Evolutionary conservation across 2,113 vertebrate genomes (phyloP), one percentile per base, ranked within the genome.

Genomic region (Channa argus): DNA sequence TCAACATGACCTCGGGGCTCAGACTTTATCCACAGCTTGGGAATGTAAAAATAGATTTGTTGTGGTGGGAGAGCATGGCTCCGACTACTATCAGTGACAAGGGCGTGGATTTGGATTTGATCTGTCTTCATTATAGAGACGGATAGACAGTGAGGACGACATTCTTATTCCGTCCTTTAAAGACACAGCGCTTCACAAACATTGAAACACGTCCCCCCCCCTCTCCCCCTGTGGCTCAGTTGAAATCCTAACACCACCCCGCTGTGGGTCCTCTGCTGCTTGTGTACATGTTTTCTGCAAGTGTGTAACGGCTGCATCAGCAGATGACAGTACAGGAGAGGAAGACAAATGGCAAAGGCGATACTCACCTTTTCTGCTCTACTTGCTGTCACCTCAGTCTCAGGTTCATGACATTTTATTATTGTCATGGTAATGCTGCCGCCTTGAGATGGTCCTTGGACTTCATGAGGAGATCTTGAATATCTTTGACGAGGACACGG

Each of bases 1-100:
- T 74, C 63, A 53, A 50, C 67, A 14, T 74, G 65, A 87, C 76
- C 88, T 61, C 49, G 7, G 63, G 75, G 49, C 54, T 49, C 7
- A 3, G 60, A 75, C 73, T 72, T 71, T 50, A 79, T 81, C 73
- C 56, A 41, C 36, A 74, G 63, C 63, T 45, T 33, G 12, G 49
- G 63, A 63, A 72, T 74, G 56, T 70, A 69, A 65, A 86, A 86
- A 60, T 55, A 67, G 66, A 80, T 71, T 33, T 76, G 70, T 39
- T 13, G 39, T 1, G 1, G 47, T 51, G n/a, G 13, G 3, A 71
- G 55, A 62, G 33, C 43, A 44, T 0, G 64, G 64, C 36, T 7
- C 24, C 0, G 15, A 43, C 45, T 9, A 8, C 46, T 33, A 39
- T 60, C 45, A 39, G 43, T 14, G 49, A 61, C 64, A 39, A 14